These are phyloP conservation scores for Misgurnus mizolepis DNA, from an alignment of 2,113 vertebrate species.

Conservation along the genomic window DNA sequence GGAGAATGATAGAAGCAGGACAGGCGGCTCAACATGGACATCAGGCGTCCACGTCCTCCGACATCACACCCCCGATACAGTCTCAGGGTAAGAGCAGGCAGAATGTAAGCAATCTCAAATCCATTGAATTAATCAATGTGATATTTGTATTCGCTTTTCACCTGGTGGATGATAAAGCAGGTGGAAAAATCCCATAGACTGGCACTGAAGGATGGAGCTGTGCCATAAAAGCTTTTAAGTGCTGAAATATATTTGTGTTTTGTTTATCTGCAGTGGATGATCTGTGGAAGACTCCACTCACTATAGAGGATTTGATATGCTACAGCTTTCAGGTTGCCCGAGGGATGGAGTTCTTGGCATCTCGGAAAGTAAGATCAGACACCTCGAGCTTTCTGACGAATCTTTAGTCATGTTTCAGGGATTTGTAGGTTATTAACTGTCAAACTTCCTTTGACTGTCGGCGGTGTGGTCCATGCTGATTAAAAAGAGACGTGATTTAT, in stretches of 20 bases:
- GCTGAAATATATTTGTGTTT: background rate
- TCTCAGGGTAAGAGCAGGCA: slow-evolving; percentile 70
- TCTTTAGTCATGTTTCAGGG: background rate
- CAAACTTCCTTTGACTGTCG: background rate
- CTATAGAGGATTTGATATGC: slow-evolving; percentile 96
- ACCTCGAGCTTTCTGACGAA: background rate
- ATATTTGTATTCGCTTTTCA: slow-evolving; percentile 72
- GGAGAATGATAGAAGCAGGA: slow-evolving; percentile 86
- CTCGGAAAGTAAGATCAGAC: slow-evolving; percentile 83
- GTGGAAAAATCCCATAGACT: too few species aligned
- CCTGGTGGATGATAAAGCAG: too few species aligned
- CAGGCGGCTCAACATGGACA: slow-evolving; percentile 75
- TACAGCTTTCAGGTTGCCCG: slow-evolving; percentile 98
- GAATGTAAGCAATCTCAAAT: slow-evolving; percentile 8
- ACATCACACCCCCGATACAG: slow-evolving; percentile 65
- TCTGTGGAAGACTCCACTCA: slow-evolving; percentile 94
- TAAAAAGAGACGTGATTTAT: too few species aligned
- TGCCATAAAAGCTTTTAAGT: too few species aligned
- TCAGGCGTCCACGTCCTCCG: slow-evolving; percentile 59
- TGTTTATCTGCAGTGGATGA: slow-evolving; percentile 81
- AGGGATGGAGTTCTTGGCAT: slow-evolving; percentile 97
- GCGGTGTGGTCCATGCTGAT: background rate
- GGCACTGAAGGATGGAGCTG: too few species aligned
- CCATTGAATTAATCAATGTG: slow-evolving; percentile 53
- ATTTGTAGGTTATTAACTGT: background rate